phyloP scores from a whole-genome alignment of 2,113 vertebrate species.

The Carollia perspicillata region DNA sequence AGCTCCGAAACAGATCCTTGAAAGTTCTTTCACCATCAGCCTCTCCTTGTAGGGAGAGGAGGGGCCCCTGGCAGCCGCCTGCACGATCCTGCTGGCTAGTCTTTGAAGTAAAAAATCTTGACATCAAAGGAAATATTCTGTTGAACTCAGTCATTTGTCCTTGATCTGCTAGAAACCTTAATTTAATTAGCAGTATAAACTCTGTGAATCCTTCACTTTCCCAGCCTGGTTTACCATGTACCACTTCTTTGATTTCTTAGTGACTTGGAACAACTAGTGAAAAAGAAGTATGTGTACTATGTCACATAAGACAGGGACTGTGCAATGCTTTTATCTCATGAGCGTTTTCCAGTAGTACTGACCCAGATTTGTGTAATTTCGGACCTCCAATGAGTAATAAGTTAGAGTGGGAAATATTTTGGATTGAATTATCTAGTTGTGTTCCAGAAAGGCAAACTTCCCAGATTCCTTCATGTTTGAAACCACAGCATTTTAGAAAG shows the following conservation, averaged over 20 bases:
- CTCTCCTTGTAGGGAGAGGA: not conserved
- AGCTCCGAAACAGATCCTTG: not conserved
- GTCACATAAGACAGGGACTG: not conserved
- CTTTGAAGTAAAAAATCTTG: conserved; percentile 49
- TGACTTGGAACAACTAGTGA: not conserved
- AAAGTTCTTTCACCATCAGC: not conserved
- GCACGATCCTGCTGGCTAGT: not conserved
- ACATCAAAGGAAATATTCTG: conserved; percentile 68
- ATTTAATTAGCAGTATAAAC: conserved; percentile 66
- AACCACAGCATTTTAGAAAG: conserved; percentile 7
- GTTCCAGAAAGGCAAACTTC: conserved; percentile 27
- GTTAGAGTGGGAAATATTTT: conserved; percentile 18
- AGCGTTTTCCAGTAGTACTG: not conserved
- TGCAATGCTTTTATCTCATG: not conserved
- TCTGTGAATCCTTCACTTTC: conserved; percentile 23
- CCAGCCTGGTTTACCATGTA: not conserved
- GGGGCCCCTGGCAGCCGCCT: not conserved
- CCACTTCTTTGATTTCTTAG: conserved; percentile 35
- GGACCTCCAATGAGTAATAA: not conserved
- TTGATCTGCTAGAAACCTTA: conserved; percentile 55
- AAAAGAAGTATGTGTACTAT: not conserved
- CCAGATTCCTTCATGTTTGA: conserved; percentile 22
- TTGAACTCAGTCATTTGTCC: conserved; percentile 30
- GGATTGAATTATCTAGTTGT: not conserved
- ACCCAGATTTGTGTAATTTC: not conserved